Evolutionary conservation across 2,113 vertebrate species (phyloP), one percentile per base, ranked within the genome.

Genomic region (Tylochromis polylepis): DNA sequence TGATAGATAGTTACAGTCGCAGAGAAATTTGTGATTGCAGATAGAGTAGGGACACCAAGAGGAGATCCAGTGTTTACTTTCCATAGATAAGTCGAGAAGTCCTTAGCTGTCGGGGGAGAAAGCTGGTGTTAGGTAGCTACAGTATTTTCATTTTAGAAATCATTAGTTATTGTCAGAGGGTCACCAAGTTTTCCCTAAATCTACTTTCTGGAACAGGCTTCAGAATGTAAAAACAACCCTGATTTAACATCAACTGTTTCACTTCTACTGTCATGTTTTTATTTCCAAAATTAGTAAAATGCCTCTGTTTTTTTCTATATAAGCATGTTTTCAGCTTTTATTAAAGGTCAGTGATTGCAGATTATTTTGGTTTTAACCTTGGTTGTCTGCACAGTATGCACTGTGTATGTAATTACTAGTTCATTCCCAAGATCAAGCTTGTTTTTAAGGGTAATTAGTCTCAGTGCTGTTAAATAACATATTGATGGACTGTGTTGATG

Each of bases 41-140:
- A 5, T 34, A 20, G 16, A 62, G 58, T 34, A 60, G 29, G 31
- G 18, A n/a, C 59, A n/a, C 29, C 1, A 10, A 18, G 59, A 36
- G 29, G 31, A 62, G 31, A n/a, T 36, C 31, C 59, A 62, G 0
- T n/a, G 59, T 62, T 10, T 62, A 7, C 59, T 62, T 62, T 62
- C 5, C 2, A 62, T n/a, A n/a, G 31, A 16, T 67, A 41, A 41
- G 62, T 11, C 14, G 62, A n/a, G 6, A 4, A 22, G 62, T 41
- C 62, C 36, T 67, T 67, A 67, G 62, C 20, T 67, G 3, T 67
- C 36, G 14, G 62, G 20, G 20, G 2, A 67, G 36, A 67, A 67
- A 41, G 4, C 36, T 67, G 36, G 20, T 22, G 62, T 41, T 65
- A 7, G 4, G 34, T 38, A n/a, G 11, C 3, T 65, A 4, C 0